Percentiles rank a stretch among this genome's conserved stretches.
Evolutionary conservation across 1,140 invertebrate species (phyloP).

Genomic region (Teleopsis dalmanni): DNA sequence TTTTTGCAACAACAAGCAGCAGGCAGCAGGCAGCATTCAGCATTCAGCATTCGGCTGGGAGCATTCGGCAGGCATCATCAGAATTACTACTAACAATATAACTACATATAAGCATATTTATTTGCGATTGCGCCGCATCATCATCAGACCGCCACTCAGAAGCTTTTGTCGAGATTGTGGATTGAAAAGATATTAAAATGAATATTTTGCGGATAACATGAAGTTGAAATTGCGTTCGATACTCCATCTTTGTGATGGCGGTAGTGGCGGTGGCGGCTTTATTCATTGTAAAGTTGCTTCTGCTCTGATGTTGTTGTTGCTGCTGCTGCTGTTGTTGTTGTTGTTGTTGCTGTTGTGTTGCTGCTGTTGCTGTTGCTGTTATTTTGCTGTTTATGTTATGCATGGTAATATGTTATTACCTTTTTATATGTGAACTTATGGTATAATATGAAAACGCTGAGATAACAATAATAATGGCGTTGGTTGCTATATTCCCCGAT

Average conservation of each 20-base stretch:
- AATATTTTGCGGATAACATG: conserved; percentile 39
- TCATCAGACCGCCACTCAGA: not conserved
- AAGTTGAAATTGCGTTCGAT: conserved; percentile 39
- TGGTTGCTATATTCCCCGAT: too few species aligned
- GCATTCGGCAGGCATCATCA: too few species aligned
- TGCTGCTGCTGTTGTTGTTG: not conserved
- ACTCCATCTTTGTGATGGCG: conserved; percentile 16
- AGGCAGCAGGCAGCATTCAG: too few species aligned
- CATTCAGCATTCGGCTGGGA: too few species aligned
- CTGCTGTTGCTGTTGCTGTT: conserved; percentile 1
- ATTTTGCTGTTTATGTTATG: not conserved
- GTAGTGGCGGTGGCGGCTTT: conserved; percentile 11
- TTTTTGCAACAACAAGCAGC: too few species aligned
- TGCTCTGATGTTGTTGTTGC: not conserved
- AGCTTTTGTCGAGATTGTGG: conserved; percentile 9
- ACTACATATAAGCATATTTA: too few species aligned
- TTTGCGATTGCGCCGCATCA: not conserved
- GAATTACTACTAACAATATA: too few species aligned
- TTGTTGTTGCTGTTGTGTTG: conserved; percentile 1
- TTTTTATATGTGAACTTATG: too few species aligned
- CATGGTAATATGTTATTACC: too few species aligned
- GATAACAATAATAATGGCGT: too few species aligned
- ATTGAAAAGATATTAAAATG: conserved; percentile 16
- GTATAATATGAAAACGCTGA: too few species aligned
- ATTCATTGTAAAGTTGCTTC: not conserved